Conservation (phyloP, 2,113 vertebrate genomes). For the Butastur rufipennis region DNA sequence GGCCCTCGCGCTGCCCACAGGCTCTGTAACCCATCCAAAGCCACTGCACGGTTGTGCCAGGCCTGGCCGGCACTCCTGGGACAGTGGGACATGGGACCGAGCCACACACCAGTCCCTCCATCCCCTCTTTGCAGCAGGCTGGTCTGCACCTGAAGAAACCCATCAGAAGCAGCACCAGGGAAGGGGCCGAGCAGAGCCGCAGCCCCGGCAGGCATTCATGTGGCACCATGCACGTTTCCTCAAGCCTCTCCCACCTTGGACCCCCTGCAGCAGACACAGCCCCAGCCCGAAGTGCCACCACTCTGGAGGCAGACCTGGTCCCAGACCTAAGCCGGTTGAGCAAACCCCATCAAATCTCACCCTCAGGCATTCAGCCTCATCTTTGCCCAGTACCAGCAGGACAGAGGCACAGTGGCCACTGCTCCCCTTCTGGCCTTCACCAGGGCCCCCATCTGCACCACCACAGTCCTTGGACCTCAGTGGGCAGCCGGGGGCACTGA, state of each 20-base stretch:
- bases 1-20: neutral
- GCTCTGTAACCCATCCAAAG: neutral
- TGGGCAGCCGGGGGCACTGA: neutral
- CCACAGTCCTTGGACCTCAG: rapidly evolving
- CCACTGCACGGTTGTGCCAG: neutral
- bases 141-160: neutral
- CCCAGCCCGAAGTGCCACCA: neutral
- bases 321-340: neutral
- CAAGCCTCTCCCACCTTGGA: neutral
- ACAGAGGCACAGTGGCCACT: neutral
- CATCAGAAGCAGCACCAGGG: rapidly evolving
- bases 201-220: rapidly evolving
- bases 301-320: neutral
- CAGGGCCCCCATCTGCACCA: neutral
- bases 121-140: neutral
- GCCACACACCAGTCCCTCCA: neutral
- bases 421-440: no score
- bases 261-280: rapidly evolving
- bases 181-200: rapidly evolving
- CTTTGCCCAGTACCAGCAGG: neutral
- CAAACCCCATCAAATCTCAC: neutral
- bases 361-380: neutral
- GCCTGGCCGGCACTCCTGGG: rapidly evolving
- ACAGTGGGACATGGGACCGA: rapidly evolving
- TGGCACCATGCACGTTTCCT: neutral